Percentiles rank a stretch among this genome's conserved stretches.
These are phyloP conservation scores for Pristionchus mayeri DNA, from an alignment of 2,888 invertebrate species.

Conservation along the genomic window DNA sequence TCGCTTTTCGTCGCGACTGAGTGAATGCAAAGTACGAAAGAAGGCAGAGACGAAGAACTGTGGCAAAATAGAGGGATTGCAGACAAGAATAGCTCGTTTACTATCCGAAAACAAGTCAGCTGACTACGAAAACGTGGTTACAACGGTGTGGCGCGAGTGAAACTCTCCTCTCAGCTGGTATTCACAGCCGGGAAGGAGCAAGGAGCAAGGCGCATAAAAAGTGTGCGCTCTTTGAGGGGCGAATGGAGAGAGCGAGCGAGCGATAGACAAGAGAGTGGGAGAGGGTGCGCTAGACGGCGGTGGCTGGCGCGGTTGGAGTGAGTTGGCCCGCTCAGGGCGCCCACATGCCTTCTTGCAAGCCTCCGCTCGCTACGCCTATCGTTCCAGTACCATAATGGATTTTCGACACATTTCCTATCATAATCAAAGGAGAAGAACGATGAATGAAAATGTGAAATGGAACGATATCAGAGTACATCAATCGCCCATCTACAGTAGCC, in stretches of 20 bases:
- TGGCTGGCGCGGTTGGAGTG: background rate
- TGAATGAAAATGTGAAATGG: background rate
- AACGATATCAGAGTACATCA: background rate
- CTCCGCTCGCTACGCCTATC: background rate
- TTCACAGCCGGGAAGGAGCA: background rate
- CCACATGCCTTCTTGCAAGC: background rate
- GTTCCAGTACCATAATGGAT: conserved; percentile 12
- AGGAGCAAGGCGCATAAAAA: conserved; percentile 33
- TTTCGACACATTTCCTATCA: background rate
- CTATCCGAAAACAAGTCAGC: too few species aligned
- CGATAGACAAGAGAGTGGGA: background rate
- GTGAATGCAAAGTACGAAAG: too few species aligned
- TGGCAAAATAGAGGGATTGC: too few species aligned
- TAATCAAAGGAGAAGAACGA: background rate
- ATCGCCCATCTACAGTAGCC: background rate
- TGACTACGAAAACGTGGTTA: too few species aligned
- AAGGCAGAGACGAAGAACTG: too few species aligned
- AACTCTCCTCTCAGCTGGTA: background rate
- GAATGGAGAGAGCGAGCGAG: background rate
- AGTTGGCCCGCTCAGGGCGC: background rate
- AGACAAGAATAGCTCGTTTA: too few species aligned
- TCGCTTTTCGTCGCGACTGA: too few species aligned
- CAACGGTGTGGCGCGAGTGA: background rate
- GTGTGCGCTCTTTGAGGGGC: conserved; percentile 25
- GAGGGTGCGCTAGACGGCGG: background rate